These are phyloP conservation scores for Mesodorylaimus sp. DNA, from an alignment of 2,888 invertebrate species.

Conservation along the genomic window DNA sequence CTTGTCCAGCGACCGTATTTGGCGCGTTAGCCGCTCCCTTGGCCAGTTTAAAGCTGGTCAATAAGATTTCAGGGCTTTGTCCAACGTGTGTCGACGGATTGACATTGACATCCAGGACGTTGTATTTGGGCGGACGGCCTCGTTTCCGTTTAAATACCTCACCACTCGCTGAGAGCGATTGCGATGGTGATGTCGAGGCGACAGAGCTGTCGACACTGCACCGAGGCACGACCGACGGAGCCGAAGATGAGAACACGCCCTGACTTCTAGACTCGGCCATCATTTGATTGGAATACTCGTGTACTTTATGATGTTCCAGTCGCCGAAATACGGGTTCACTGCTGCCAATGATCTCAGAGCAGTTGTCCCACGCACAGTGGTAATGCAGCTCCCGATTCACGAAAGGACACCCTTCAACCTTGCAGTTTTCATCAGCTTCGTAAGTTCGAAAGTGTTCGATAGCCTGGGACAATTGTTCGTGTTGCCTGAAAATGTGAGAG, in stretches of 20 bases:
- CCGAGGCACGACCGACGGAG: background rate
- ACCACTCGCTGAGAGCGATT: background rate
- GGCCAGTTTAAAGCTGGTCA: constrained; percentile 1
- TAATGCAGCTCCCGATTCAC: constrained; percentile 57
- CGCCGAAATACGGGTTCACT: constrained; percentile 55
- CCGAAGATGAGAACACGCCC: background rate
- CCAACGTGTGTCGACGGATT: background rate
- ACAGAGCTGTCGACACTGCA: background rate
- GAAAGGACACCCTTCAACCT: constrained; percentile 20
- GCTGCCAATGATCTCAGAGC: constrained; percentile 54
- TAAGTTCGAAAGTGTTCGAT: constrained; percentile 54
- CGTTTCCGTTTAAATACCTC: constrained; percentile 51
- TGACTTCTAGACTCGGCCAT: background rate
- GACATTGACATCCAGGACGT: background rate
- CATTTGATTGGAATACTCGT: constrained; percentile 43
- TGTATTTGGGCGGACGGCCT: constrained; percentile 85
- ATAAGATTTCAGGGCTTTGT: background rate
- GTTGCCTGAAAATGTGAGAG: constrained; percentile 40
- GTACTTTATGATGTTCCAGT: constrained; percentile 66
- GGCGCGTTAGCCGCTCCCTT: background rate
- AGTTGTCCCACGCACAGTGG: constrained; percentile 55
- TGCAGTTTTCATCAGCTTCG: constrained; percentile 35
- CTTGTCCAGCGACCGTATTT: background rate
- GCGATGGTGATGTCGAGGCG: background rate
- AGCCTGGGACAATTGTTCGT: constrained; percentile 68